Base-by-base conservation (phyloP, 2,797 vertebrate species). In the Lates japonicus region DNA sequence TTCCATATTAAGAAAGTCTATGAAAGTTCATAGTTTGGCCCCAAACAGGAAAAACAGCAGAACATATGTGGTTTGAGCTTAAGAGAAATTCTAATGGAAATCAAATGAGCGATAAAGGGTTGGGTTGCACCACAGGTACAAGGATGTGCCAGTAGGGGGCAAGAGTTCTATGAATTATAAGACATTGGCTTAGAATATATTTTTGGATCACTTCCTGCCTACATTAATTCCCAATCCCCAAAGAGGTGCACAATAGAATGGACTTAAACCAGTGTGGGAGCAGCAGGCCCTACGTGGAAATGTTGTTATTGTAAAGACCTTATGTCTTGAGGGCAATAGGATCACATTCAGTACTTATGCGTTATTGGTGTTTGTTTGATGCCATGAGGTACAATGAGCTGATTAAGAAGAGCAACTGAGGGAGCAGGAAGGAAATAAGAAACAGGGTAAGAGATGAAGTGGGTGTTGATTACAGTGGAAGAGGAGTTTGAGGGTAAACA, bases 131-230 rank as follows among this genome's bases (percentile, higher is more conserved):
- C 57, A 71, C 77, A 84, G 80, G 86, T 88, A 83, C 3, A 54
- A 7, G 31, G 55, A 67, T 7, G 19, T 75, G 76, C 54, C 80
- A 62, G 74, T 6, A 13, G 87, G 87, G 74, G 82, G 84, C 82
- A 87, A 82, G 73, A 86, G 70, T 63, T 77, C 83, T 80, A 84
- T 82, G 85, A 85, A 85, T 91, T 88, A 86, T 84, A 80, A 75
- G 54, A 86, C 80, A 83, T 84, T 83, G 68, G n/a, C n/a, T n/a
- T n/a, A 78, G 85, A 92, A 84, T 71, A 70, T 71, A 84, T 85
- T 90, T 88, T 80, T 81, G 82, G 86, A 90, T 90, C 89, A 87
- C 83, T 58, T 65, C 60, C 74, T 82, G 31, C 65, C 68, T 84
- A 33, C 73, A n/a, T 81, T 89, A 87, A 87, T 78, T 74, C 81